A percentile compares a stretch with the other conserved stretches of the same genome.
Conservation (phyloP, 2,113 vertebrate species). For the Phrynocephalus versicolor region DNA sequence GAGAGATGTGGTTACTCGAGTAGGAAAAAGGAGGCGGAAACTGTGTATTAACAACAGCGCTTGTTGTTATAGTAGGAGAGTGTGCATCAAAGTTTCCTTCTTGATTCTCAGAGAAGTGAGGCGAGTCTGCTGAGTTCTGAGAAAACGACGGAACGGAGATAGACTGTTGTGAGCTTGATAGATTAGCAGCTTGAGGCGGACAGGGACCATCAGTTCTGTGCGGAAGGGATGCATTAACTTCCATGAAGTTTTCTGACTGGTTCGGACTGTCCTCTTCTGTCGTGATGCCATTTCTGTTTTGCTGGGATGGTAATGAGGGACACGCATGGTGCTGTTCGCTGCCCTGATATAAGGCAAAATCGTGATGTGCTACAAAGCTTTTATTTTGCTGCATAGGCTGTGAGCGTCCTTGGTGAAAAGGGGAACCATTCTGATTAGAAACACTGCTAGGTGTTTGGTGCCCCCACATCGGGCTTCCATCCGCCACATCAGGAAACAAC, state of each 20-base stretch:
- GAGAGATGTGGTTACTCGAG: constrained; percentile 83
- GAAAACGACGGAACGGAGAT: constrained; percentile 82
- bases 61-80: constrained; percentile 84
- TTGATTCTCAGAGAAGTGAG: constrained; percentile 81
- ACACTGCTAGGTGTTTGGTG: constrained; percentile 82
- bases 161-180: constrained; percentile 77
- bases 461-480: constrained; percentile 94
- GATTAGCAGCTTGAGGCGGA: constrained; percentile 74
- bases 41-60: constrained; percentile 82
- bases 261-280: constrained; percentile 75
- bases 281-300: constrained; percentile 77
- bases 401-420: constrained; percentile 86
- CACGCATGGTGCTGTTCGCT: constrained; percentile 80
- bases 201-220: constrained; percentile 78
- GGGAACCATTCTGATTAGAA: constrained; percentile 82
- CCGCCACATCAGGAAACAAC: constrained; percentile 87
- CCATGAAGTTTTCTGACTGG: constrained; percentile 86
- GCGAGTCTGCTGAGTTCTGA: constrained; percentile 75
- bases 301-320: constrained; percentile 73
- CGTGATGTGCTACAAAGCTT: constrained; percentile 85
- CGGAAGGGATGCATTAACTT: constrained; percentile 77
- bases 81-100: constrained; percentile 78
- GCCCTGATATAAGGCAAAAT: constrained; percentile 90
- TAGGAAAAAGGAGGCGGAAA: constrained; percentile 89
- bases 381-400: constrained; percentile 86